Conservation (phyloP, 2,113 vertebrate species). For the Syngnathus typhle region DNA sequence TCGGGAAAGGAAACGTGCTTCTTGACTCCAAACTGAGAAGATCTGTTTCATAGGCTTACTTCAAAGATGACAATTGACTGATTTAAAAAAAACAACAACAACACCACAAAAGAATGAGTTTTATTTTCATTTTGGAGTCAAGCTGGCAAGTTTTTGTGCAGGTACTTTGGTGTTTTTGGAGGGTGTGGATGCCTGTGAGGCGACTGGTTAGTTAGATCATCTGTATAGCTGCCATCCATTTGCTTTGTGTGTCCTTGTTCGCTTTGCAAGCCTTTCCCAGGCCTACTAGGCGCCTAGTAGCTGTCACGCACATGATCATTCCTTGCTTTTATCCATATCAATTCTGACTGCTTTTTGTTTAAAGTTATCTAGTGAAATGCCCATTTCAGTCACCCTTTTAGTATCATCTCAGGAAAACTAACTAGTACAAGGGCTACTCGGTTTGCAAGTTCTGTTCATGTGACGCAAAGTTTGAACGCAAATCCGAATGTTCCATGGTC, state of each 20-base stretch:
- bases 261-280: background rate
- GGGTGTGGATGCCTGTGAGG: constrained; percentile 14
- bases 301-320: background rate
- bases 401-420: background rate
- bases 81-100: background rate
- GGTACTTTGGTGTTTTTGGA: constrained; percentile 18
- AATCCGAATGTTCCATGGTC: background rate
- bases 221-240: constrained; percentile 5
- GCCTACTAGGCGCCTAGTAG: background rate
- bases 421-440: background rate
- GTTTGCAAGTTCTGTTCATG: background rate
- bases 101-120: background rate
- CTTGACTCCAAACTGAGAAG: constrained; percentile 47
- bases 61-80: background rate
- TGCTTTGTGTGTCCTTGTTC: background rate
- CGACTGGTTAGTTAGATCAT: background rate
- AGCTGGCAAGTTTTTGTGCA: constrained; percentile 30
- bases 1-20: constrained; percentile 24
- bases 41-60: constrained; percentile 1
- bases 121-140: constrained; percentile 36
- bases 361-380: background rate
- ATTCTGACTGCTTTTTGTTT: background rate
- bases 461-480: background rate
- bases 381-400: background rate
- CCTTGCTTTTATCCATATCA: background rate